Evolutionary conservation across 2,113 vertebrate species (phyloP).

Genomic region (Ctenodactylus gundi): DNA sequence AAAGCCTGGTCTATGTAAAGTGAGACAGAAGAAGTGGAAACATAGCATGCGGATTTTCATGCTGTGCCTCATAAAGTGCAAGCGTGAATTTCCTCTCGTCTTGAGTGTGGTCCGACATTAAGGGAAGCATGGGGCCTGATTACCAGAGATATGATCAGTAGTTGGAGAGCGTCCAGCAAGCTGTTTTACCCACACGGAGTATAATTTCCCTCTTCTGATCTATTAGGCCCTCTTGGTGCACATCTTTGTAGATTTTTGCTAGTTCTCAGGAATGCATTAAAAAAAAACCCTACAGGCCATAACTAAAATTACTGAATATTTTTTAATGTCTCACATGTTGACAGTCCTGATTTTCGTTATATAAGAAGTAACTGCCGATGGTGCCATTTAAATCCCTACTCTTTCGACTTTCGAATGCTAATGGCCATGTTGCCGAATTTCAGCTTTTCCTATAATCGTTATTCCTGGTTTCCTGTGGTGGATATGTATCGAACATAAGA

Average conservation of each 20-base stretch:
- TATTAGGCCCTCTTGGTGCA: conserved; percentile 69
- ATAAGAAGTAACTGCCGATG: conserved; percentile 72
- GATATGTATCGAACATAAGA: conserved; percentile 80
- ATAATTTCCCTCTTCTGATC: conserved; percentile 73
- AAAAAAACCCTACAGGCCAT: conserved; percentile 71
- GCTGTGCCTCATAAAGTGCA: conserved; percentile 74
- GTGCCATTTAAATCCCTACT: conserved; percentile 70
- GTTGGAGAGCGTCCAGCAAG: conserved; percentile 68
- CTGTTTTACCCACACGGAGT: conserved; percentile 74
- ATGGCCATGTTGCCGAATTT: conserved; percentile 73
- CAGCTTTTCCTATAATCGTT: conserved; percentile 78
- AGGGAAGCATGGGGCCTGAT: conserved; percentile 71
- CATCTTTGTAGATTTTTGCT: conserved; percentile 76
- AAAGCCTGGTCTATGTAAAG: conserved; percentile 67
- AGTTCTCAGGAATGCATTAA: conserved; percentile 72
- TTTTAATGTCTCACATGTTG: conserved; percentile 76
- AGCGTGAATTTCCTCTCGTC: conserved; percentile 65
- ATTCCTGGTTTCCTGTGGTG: conserved; percentile 83
- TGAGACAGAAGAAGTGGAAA: conserved; percentile 69
- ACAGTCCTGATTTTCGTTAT: conserved; percentile 75
- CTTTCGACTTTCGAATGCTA: conserved; percentile 71
- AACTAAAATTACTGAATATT: conserved; percentile 75
- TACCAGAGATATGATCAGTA: conserved; percentile 75
- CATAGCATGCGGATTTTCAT: conserved; percentile 65
- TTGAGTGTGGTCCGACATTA: conserved; percentile 77